Evolutionary conservation across 2,888 invertebrate genomes (phyloP).

Genomic region (Phymatocera aterrima): DNA sequence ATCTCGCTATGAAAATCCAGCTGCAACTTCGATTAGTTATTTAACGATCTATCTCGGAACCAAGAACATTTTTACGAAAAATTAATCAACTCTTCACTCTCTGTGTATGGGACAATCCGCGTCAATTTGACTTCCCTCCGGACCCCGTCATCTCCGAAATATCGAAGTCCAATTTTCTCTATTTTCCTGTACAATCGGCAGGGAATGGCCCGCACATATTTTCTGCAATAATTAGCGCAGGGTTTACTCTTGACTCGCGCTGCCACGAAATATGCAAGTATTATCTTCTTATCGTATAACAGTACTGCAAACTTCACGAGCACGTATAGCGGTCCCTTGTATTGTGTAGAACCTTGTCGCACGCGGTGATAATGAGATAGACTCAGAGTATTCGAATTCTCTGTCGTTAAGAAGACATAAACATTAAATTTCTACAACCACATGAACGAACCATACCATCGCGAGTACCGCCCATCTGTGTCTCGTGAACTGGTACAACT

Average conservation of each 20-base stretch:
- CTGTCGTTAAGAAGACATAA: slow-evolving; percentile 26
- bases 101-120: background rate
- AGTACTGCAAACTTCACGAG: background rate
- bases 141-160: too few species aligned
- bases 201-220: too few species aligned
- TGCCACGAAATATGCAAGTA: background rate
- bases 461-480: slow-evolving; percentile 3
- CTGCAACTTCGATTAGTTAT: slow-evolving; percentile 4
- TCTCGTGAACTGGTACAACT: slow-evolving; percentile 10
- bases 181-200: too few species aligned
- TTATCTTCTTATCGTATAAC: background rate
- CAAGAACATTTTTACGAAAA: background rate
- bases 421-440: background rate
- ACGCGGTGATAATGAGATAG: background rate
- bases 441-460: background rate
- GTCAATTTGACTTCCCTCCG: too few species aligned
- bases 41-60: background rate
- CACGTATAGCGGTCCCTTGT: background rate
- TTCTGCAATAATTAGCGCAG: background rate
- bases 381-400: slow-evolving; percentile 21
- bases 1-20: background rate
- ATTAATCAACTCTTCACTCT: background rate
- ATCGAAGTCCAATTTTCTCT: too few species aligned
- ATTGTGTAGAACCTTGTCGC: background rate
- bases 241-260: background rate